Conservation (phyloP, 2,797 vertebrate species). For the Danionella dracula region DNA sequence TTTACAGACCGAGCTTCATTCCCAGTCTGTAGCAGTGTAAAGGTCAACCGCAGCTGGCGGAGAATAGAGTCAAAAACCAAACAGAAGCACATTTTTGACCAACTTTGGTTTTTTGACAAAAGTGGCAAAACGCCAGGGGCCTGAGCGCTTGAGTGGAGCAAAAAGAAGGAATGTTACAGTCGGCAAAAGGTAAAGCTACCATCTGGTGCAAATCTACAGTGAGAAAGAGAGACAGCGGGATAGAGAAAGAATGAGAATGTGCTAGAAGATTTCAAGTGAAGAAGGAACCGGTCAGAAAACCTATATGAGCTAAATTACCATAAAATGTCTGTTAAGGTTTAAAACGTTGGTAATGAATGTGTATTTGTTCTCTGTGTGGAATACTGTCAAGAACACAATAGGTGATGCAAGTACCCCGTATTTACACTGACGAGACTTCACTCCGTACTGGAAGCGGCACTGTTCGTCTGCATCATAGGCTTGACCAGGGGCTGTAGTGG, state of each 20-base stretch:
- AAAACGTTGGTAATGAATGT: no score
- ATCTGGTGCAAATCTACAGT: slow-evolving; percentile 35
- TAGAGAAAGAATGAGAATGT: not conserved
- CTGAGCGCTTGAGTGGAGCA: slow-evolving; percentile 19
- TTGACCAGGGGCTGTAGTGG: slow-evolving; percentile 91
- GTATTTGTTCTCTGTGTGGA: no score
- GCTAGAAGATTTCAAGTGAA: slow-evolving; percentile 19
- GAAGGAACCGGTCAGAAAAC: slow-evolving; percentile 3
- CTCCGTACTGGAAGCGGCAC: slow-evolving; percentile 95
- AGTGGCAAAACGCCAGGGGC: slow-evolving; percentile 19
- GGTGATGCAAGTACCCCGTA: slow-evolving; percentile 80
- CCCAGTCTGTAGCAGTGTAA: not conserved
- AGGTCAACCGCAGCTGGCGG: slow-evolving; percentile 3
- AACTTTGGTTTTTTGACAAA: slow-evolving; percentile 1
- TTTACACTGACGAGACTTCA: slow-evolving; percentile 99
- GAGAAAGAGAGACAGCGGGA: not conserved
- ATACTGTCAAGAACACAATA: no score
- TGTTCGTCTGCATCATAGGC: slow-evolving; percentile 95
- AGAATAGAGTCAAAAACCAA: slow-evolving; percentile 1
- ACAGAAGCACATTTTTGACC: slow-evolving; percentile 12
- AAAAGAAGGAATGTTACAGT: slow-evolving; percentile 15
- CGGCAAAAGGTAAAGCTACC: slow-evolving; percentile 10
- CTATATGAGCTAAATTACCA: no score
- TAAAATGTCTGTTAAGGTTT: no score
- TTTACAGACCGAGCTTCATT: slow-evolving; percentile 27